phyloP scores from a whole-genome alignment of 2,888 invertebrate species.

The Trichogramma dendrolimi region DNA sequence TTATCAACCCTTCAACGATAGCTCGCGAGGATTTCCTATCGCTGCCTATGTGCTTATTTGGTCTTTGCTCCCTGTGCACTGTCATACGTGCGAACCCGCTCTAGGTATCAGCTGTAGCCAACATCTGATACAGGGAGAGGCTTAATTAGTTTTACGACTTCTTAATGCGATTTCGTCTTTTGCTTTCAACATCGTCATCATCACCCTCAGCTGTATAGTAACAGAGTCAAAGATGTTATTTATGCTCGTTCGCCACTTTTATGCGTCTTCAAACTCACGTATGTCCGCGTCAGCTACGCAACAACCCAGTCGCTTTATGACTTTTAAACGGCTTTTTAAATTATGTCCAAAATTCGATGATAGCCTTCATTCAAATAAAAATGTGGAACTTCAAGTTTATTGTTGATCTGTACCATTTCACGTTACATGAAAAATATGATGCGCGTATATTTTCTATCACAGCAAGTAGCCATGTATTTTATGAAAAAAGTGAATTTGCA shows the following conservation, averaged over 20 bases:
- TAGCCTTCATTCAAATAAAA: not conserved
- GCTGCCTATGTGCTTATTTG: slow-evolving; percentile 4
- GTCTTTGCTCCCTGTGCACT: not conserved
- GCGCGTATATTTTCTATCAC: too few relatives aligned
- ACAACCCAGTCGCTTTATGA: not conserved
- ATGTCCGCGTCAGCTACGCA: too few relatives aligned
- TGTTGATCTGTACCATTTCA: too few relatives aligned
- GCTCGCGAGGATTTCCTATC: slow-evolving; percentile 39
- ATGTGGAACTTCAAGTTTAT: not conserved
- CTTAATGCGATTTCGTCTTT: slow-evolving; percentile 22
- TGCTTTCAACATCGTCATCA: too few relatives aligned
- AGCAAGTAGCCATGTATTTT: too few relatives aligned
- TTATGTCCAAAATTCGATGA: slow-evolving; percentile 5
- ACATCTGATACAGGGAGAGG: not conserved
- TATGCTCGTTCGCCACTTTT: slow-evolving; percentile 25
- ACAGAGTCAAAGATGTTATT: slow-evolving; percentile 11
- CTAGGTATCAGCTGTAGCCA: too few relatives aligned
- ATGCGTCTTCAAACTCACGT: not conserved
- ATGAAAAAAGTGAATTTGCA: too few relatives aligned
- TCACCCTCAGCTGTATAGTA: too few relatives aligned
- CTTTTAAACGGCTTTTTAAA: slow-evolving; percentile 19
- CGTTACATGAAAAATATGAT: too few relatives aligned
- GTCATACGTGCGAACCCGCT: too few relatives aligned
- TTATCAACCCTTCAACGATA: slow-evolving; percentile 45
- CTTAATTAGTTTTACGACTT: slow-evolving; percentile 31